phyloP scores from a whole-genome alignment of 2,113 vertebrate species.

The Platysteira castanea region DNA sequence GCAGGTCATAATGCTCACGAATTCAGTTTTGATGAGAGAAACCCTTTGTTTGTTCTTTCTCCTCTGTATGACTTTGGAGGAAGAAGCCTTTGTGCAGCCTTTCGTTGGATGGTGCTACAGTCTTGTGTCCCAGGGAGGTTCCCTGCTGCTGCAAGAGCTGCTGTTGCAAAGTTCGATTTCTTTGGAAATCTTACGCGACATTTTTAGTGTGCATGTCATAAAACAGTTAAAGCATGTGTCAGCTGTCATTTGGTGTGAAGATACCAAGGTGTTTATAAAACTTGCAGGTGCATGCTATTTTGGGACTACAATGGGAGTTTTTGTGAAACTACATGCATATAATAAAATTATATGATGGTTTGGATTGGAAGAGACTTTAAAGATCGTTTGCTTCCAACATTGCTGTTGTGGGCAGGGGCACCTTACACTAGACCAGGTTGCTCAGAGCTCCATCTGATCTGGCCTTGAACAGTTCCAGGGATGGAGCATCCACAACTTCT shows the following conservation, averaged over 20 bases:
- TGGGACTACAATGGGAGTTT: background rate
- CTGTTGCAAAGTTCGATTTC: background rate
- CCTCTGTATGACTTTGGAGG: background rate
- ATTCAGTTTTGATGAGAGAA: background rate
- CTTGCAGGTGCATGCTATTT: fast-evolving
- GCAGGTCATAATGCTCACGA: background rate
- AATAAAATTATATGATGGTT: background rate
- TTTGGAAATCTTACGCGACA: fast-evolving
- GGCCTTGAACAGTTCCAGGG: background rate
- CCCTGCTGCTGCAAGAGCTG: background rate
- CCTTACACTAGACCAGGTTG: background rate
- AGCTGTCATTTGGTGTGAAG: background rate
- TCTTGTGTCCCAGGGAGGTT: background rate
- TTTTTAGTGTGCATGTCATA: background rate
- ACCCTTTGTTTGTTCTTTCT: background rate
- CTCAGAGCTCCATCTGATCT: background rate
- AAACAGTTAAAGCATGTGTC: background rate
- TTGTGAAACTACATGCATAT: fast-evolving
- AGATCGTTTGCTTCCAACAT: fast-evolving
- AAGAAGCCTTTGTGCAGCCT: background rate
- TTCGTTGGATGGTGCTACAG: background rate
- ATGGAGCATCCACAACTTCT: background rate
- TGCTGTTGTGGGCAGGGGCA: background rate
- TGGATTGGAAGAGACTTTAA: background rate
- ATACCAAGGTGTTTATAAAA: fast-evolving